Evolutionary conservation across 1,140 invertebrate species (phyloP).

Genomic region (Drosophila gunungcola): DNA sequence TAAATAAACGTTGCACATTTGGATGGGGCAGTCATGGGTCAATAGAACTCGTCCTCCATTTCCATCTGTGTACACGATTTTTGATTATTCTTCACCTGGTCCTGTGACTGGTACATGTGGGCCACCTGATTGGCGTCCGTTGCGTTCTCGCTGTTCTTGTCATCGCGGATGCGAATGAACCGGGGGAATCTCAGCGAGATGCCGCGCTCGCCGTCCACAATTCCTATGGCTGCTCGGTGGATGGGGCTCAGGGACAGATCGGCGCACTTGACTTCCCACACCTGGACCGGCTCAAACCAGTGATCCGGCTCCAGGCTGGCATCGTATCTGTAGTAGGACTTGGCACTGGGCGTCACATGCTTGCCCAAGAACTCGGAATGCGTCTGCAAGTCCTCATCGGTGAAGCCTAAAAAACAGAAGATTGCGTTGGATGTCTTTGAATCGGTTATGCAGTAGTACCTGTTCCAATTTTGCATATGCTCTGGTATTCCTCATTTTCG

Average conservation of each 20-base stretch:
- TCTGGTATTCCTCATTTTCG: slow-evolving; percentile 96
- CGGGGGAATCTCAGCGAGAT: slow-evolving; percentile 98
- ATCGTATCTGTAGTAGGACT: slow-evolving; percentile 95
- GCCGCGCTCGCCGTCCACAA: slow-evolving; percentile 96
- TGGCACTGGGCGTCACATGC: slow-evolving; percentile 90
- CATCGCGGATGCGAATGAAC: slow-evolving; percentile 96
- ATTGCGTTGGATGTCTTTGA: background rate
- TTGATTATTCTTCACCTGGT: slow-evolving; percentile 94
- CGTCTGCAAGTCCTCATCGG: slow-evolving; percentile 94
- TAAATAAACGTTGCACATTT: slow-evolving; percentile 18
- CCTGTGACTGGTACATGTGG: slow-evolving; percentile 94
- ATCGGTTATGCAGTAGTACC: slow-evolving; percentile 85
- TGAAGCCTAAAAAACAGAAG: slow-evolving; percentile 87
- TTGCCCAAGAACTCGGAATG: slow-evolving; percentile 93
- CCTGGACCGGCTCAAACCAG: slow-evolving; percentile 96
- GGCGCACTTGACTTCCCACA: slow-evolving; percentile 99
- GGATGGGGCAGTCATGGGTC: slow-evolving; percentile 2
- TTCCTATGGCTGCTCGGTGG: slow-evolving; percentile 95
- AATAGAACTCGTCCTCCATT: slow-evolving; percentile 69
- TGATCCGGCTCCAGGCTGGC: slow-evolving; percentile 92
- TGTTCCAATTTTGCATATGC: slow-evolving; percentile 95
- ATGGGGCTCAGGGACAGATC: slow-evolving; percentile 98
- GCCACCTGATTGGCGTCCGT: slow-evolving; percentile 95
- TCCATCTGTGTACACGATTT: slow-evolving; percentile 47
- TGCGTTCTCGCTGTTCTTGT: slow-evolving; percentile 97